Conservation (phyloP, 2,888 invertebrate genomes). For the Ypsolopha scabrella region DNA sequence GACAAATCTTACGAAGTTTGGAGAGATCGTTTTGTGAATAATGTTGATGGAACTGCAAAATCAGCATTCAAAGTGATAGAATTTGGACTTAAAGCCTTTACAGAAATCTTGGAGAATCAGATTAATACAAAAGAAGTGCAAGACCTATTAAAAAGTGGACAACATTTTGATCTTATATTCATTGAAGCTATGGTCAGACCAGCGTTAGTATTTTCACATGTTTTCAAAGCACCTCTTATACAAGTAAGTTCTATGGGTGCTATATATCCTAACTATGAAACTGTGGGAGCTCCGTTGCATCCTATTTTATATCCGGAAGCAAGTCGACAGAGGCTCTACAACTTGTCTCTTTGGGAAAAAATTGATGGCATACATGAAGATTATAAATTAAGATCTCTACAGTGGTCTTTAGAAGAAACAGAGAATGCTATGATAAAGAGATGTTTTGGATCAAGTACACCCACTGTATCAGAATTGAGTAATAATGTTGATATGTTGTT, state of each 20-base stretch:
- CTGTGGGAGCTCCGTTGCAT: conserved; percentile 22
- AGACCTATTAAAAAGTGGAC: conserved; percentile 14
- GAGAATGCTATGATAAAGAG: background rate
- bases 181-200: conserved; percentile 22
- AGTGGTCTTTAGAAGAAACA: background rate
- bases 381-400: background rate
- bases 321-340: conserved; percentile 15
- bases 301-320: conserved; percentile 21
- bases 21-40: background rate
- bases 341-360: conserved; percentile 26
- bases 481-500: conserved; percentile 1
- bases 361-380: conserved; percentile 13
- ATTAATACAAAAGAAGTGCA: conserved; percentile 20
- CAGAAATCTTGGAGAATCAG: conserved; percentile 16
- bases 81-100: background rate
- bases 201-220: conserved; percentile 21
- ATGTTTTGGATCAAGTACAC: conserved; percentile 1
- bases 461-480: background rate
- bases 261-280: conserved; percentile 13
- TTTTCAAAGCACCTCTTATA: conserved; percentile 32
- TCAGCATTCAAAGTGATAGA: background rate
- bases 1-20: conserved; percentile 1
- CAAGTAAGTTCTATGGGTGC: conserved; percentile 29
- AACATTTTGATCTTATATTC: conserved; percentile 28
- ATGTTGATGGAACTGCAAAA: background rate